phyloP scores from a whole-genome alignment of 2,888 invertebrate species.

The Agrilus cyanescens region DNA sequence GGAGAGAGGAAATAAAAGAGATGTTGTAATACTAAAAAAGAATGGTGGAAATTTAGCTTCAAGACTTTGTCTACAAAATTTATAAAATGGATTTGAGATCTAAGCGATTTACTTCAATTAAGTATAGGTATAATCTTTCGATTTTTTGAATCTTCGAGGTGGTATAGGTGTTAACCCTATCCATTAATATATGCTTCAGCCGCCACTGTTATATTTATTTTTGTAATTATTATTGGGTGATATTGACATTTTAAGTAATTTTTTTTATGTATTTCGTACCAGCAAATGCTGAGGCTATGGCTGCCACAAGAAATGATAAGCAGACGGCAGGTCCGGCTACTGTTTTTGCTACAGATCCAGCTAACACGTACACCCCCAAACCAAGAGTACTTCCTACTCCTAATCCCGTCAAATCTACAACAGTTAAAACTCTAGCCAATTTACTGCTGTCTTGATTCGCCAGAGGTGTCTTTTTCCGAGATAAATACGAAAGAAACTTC shows the following conservation, averaged over 20 bases:
- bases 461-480: conserved; percentile 35
- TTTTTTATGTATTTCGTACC: conserved; percentile 41
- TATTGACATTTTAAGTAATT: background rate
- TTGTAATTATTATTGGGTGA: no score
- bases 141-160: no score
- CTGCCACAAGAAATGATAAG: conserved; percentile 83
- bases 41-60: no score
- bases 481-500: conserved; percentile 20
- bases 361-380: conserved; percentile 88
- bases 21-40: no score
- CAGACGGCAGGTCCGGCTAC: conserved; percentile 87
- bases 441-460: conserved; percentile 30
- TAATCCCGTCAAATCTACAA: conserved; percentile 76
- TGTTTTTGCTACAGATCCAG: conserved; percentile 75
- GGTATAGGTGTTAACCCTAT: no score
- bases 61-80: no score
- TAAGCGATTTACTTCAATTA: no score
- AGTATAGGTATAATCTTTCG: no score
- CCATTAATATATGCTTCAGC: no score
- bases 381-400: conserved; percentile 85
- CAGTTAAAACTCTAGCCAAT: conserved; percentile 57
- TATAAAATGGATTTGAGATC: no score
- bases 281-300: conserved; percentile 84
- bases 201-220: no score
- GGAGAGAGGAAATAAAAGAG: no score